Evolutionary conservation across 2,888 invertebrate species (phyloP), one percentile per base, ranked within the genome.

Genomic region (Conchocele bisecta): DNA sequence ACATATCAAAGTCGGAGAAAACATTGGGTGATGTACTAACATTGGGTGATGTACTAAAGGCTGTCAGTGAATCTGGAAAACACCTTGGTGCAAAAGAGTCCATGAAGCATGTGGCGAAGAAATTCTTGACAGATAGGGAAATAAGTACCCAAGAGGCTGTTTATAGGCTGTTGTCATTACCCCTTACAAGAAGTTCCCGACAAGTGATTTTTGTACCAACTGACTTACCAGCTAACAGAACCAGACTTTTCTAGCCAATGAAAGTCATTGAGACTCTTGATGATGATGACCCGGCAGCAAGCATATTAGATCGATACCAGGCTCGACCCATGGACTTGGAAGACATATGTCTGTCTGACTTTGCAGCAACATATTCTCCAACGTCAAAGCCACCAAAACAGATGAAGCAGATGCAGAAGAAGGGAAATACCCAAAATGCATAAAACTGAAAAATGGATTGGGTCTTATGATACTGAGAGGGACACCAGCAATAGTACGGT

Each of bases 301-400:
- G 82, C 0, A 39, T 83, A 0, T 24, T 84, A 3, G 83, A 87
- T 9, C 73, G 83, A 35, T 89, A 90, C 68, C 44, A 58, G 7
- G 53, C 75, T 11, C 42, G 89, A 26, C 84, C 86, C 11, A 50
- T 72, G 24, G 35, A 46, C 2, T 64, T 87, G 11, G 83, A 89
- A 56, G 57, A 79, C 26, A 59, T 79, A 20, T 86, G 84, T 68
- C 71, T 88, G 4, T 85, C 87, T 0, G 83, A 86, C n/a, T 88
- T 85, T 41, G 51, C 54, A 9, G 13, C 28, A 26, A 44, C 17
- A 17, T n/a, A 13, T 11, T n/a, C 37, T 11, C 11, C 11, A 35
- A 35, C 37, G n/a, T 11, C 9, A n/a, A 35, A 11, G n/a, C 9
- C 37, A 11, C n/a, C 37, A 11, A 35, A 35, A n/a, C 11, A 35